Evolutionary conservation across 2,113 vertebrate species (phyloP).

Genomic region (Corythornis vintsioides): DNA sequence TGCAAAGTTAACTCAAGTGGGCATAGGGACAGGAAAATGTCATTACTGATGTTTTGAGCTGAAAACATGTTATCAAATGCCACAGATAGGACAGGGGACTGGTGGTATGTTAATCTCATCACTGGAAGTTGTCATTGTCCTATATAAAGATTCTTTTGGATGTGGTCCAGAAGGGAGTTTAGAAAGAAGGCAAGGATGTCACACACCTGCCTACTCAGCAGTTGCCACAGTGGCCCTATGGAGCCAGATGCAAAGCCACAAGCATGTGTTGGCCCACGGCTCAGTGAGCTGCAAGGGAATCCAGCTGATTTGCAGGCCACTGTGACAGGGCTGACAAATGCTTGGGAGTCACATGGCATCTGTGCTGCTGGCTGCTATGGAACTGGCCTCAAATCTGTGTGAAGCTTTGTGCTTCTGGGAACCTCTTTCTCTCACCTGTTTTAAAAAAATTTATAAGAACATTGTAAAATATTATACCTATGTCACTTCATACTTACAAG

Average conservation of each 20-base stretch:
- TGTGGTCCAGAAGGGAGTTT: fast-evolving
- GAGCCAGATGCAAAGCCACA: not conserved
- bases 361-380: not conserved
- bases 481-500: no score
- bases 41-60: not conserved
- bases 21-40: not conserved
- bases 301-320: not conserved
- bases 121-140: not conserved
- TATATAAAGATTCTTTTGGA: fast-evolving
- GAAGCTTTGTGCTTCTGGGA: not conserved
- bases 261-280: not conserved
- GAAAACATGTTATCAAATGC: not conserved
- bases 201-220: not conserved
- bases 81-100: not conserved
- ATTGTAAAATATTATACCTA: not conserved
- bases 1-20: not conserved
- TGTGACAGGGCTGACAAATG: not conserved
- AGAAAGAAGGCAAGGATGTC: not conserved
- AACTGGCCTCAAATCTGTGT: not conserved
- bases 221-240: fast-evolving
- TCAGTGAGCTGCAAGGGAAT: not conserved
- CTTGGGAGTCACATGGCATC: not conserved
- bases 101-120: not conserved
- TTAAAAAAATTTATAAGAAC: not conserved
- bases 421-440: not conserved